A percentile compares a stretch with the other conserved stretches of the same genome.
These are phyloP conservation scores for Karalla daura DNA, from an alignment of 2,797 vertebrate genomes.

Conservation along the genomic window DNA sequence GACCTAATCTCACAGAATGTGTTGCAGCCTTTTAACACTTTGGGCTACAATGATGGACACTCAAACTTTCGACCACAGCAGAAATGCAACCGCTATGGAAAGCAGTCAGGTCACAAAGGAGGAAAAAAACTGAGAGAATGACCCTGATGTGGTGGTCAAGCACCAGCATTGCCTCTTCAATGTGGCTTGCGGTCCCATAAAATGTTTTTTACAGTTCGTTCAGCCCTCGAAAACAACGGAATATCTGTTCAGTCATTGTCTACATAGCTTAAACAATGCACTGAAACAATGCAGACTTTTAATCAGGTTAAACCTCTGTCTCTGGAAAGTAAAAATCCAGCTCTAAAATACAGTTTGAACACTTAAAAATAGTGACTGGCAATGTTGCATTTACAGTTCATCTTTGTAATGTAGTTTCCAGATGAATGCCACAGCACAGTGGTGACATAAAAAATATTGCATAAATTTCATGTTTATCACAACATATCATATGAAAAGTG, in stretches of 20 bases:
- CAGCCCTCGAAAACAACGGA: conserved; percentile 60
- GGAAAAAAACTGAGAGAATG: conserved; percentile 27
- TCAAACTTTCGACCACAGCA: conserved; percentile 41
- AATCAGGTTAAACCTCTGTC: conserved; percentile 49
- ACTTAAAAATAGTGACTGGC: conserved; percentile 36
- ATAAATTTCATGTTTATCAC: conserved; percentile 20
- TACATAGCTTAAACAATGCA: conserved; percentile 47
- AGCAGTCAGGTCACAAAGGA: conserved; percentile 38
- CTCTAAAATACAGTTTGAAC: conserved; percentile 23
- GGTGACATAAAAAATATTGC: conserved; percentile 11
- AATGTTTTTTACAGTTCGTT: conserved; percentile 64
- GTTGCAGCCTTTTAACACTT: conserved; percentile 42
- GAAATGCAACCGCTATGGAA: conserved; percentile 56
- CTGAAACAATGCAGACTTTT: conserved; percentile 48
- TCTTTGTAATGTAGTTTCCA: conserved; percentile 34
- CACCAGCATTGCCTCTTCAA: conserved; percentile 47
- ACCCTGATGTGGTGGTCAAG: conserved; percentile 73
- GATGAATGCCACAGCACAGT: conserved; percentile 37
- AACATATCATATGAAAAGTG: conserved; percentile 34
- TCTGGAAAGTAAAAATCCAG: conserved; percentile 42
- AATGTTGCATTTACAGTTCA: conserved; percentile 34
- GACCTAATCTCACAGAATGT: conserved; percentile 35
- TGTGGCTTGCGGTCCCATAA: conserved; percentile 59
- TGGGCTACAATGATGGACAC: conserved; percentile 50
- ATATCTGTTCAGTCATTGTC: conserved; percentile 55